Evolutionary conservation across 2,888 invertebrate genomes (phyloP).

Genomic region (Amiota communis): DNA sequence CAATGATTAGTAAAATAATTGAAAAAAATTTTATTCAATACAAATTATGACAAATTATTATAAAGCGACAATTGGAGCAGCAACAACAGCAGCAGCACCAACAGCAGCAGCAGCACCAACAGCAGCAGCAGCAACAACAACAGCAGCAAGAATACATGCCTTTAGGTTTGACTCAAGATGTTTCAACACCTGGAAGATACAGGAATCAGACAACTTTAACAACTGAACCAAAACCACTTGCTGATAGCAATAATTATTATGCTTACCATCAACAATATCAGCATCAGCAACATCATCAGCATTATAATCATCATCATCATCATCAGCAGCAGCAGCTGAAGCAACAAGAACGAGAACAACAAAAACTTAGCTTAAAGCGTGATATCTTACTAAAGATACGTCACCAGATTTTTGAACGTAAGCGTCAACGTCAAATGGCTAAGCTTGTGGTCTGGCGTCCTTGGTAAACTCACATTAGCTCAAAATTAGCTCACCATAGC

Average conservation of each 20-base stretch:
- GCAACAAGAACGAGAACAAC: conserved; percentile 18
- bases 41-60: not conserved
- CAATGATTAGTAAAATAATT: too few species aligned
- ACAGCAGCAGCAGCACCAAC: conserved; percentile 9
- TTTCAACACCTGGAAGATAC: too few species aligned
- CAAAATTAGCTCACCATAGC: too few species aligned
- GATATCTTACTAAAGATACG: conserved; percentile 69
- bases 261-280: conserved; percentile 25
- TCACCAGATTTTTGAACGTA: conserved; percentile 70
- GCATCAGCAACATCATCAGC: conserved; percentile 34
- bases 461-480: conserved; percentile 53
- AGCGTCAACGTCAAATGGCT: conserved; percentile 66
- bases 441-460: conserved; percentile 68
- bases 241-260: too few species aligned
- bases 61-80: conserved; percentile 38
- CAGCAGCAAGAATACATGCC: too few species aligned
- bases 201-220: too few species aligned
- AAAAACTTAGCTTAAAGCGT: conserved; percentile 54
- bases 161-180: too few species aligned
- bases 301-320: conserved; percentile 27
- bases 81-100: conserved; percentile 21
- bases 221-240: too few species aligned
- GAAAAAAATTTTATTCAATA: too few species aligned
- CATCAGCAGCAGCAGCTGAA: conserved; percentile 27
- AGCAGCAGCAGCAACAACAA: too few species aligned